These are phyloP conservation scores for Formica aserva DNA, from an alignment of 2,888 invertebrate species.

Conservation along the genomic window DNA sequence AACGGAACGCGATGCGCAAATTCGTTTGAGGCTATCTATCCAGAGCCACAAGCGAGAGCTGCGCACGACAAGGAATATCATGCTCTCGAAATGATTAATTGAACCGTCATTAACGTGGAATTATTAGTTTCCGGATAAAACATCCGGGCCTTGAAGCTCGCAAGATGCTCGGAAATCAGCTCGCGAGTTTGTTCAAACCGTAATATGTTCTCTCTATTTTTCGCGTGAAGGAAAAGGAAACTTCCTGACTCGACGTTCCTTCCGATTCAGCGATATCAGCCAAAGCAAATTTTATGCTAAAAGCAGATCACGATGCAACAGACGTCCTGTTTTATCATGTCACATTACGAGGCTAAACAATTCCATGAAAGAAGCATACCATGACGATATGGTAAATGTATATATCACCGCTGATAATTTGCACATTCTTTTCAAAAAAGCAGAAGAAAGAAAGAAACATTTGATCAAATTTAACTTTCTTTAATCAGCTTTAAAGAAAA, in stretches of 20 bases:
- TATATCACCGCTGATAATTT: background rate
- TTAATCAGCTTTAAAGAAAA: background rate
- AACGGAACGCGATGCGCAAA: constrained; percentile 61
- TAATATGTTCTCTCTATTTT: background rate
- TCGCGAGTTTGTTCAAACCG: constrained; percentile 1
- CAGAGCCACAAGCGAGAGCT: background rate
- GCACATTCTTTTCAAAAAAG: background rate
- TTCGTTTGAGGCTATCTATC: constrained; percentile 56
- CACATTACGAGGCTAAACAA: constrained; percentile 21
- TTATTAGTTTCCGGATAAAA: background rate
- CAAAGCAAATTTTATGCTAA: constrained; percentile 36
- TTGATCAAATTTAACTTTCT: background rate
- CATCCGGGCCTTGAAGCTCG: background rate
- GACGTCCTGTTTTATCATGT: constrained; percentile 9
- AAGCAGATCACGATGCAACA: constrained; percentile 36
- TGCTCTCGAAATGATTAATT: constrained; percentile 9
- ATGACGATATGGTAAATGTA: background rate
- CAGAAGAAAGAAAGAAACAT: no score
- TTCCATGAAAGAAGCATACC: constrained; percentile 39
- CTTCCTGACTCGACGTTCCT: background rate
- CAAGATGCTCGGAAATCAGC: constrained; percentile 2
- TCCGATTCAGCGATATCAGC: constrained; percentile 31
- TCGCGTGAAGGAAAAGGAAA: background rate
- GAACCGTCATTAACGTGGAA: constrained; percentile 17
- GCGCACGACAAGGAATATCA: background rate